Base-by-base conservation (phyloP, 2,113 vertebrate species). In the Notothenia rossii region DNA sequence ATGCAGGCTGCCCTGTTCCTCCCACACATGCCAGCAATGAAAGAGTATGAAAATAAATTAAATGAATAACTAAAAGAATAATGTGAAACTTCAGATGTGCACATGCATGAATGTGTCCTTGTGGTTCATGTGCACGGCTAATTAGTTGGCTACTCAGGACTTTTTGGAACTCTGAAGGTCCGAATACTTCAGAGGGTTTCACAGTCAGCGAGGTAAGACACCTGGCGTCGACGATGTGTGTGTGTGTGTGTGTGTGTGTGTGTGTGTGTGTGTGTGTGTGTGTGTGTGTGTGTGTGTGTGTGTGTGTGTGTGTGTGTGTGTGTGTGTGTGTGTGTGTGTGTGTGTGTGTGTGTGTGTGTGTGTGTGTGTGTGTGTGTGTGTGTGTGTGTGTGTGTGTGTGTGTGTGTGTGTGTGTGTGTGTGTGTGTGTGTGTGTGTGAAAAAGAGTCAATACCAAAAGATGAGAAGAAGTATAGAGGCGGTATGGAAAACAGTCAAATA, bases 61-160 rank as follows among this genome's bases (percentile, higher is more conserved):
- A 86, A 84, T 70, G 22, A 70, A 85, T 71, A 73, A 36, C 36
- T 36, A 36, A 36, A 36, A 36, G 33, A 78, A 66, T 56, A 17
- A 77, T 54, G 78, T 54, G 18, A 53, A 59, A 72, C 58, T 67
- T 85, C 64, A 77, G 59, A 86, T 72, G 69, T 76, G 6, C 29
- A 20, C 36, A 40, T 40, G 5, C 36, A 40, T 40, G 36, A 7
- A 40, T 8, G 36, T 40, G 36, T 40, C 36, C 7, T 40, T 7
- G 5, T 40, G 7, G 5, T 40, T 40, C 36, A 40, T 40, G 36
- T 40, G 49, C 65, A 66, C 33, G 65, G 58, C 89, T 93, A 84
- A 91, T 92, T 91, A 91, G 70, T 45, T 58, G 63, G 61, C 65
- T 86, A 74, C 78, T 90, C 72, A 73, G 77, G 83, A 86, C 71